Base-by-base conservation (phyloP, 2,113 vertebrate genomes). In the Indri indri region DNA sequence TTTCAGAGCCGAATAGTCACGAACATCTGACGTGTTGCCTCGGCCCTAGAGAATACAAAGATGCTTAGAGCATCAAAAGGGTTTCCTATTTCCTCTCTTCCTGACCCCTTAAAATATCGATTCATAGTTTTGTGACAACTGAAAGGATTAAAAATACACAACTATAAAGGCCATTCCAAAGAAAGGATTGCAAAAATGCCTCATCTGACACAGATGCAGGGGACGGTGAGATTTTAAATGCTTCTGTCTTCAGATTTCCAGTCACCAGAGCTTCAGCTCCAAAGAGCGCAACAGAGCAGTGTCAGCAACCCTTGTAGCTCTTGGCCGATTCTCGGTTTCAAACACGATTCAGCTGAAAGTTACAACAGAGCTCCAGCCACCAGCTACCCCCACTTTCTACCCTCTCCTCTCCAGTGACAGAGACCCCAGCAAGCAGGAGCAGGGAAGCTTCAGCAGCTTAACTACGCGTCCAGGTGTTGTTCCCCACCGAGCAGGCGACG, bases 91-190 rank as follows among this genome's bases (percentile, higher is more conserved):
- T 70, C 23, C 52, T 71, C 45, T 73, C 66, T 57, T 54, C 50
- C 22, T 11, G 22, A 66, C 37, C 54, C 27, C 57, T 90, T 45
- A 89, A 66, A 70, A 68, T 12, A 74, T 2, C 23, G 47, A 52
- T 61, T 95, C 70, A 25, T 59, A 85, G 79, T 54, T 82, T 37
- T 79, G 23, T 73, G 54, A 88, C 65, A 92, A 90, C 27, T 0
- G 10, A 79, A 81, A 90, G 27, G 66, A 86, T 84, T 94, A 77
- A 50, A 88, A 95, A 11, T 73, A 71, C 13, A 37, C 52, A 63
- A 82, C 47, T 79, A 12, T 45, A 80, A 89, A 87, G 13, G 37
- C 32, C 27, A 88, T 47, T 94, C 40, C 57, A 91, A 93, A 70
- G 47, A 88, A 80, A 81, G 32, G 57, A 63, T 1, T n/a, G 13